phyloP scores from a whole-genome alignment of 2,113 vertebrate genomes.

The Helogale parvula region DNA sequence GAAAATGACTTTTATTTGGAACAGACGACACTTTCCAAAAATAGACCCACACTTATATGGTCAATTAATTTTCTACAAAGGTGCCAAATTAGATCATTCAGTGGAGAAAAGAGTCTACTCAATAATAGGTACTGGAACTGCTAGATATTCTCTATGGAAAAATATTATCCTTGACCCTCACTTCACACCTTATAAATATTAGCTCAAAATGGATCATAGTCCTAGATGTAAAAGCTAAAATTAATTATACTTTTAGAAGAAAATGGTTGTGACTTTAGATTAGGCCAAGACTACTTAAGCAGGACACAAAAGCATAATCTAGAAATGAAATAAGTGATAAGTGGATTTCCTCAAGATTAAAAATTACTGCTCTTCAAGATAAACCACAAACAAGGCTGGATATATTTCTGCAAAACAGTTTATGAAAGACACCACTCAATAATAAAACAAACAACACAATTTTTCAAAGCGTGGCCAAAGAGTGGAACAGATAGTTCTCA shows the following conservation, averaged over 20 bases:
- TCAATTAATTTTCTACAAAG: neutral
- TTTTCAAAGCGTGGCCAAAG: neutral
- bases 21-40: neutral
- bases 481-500: neutral
- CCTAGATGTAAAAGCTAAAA: neutral
- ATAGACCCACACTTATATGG: neutral
- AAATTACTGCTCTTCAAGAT: neutral
- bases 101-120: neutral
- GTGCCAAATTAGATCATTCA: neutral
- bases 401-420: neutral
- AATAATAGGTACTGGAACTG: neutral
- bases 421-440: neutral
- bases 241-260: neutral
- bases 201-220: neutral
- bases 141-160: neutral
- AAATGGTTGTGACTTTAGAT: neutral
- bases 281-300: neutral
- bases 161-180: neutral
- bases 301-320: neutral
- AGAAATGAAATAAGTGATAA: neutral
- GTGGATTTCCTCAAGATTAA: neutral
- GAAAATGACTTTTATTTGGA: constrained; percentile 18
- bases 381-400: neutral
- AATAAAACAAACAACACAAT: neutral
- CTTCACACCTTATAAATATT: neutral